These are phyloP conservation scores for Seriola dumerili DNA, from an alignment of 2,113 vertebrate species.

Conservation along the genomic window DNA sequence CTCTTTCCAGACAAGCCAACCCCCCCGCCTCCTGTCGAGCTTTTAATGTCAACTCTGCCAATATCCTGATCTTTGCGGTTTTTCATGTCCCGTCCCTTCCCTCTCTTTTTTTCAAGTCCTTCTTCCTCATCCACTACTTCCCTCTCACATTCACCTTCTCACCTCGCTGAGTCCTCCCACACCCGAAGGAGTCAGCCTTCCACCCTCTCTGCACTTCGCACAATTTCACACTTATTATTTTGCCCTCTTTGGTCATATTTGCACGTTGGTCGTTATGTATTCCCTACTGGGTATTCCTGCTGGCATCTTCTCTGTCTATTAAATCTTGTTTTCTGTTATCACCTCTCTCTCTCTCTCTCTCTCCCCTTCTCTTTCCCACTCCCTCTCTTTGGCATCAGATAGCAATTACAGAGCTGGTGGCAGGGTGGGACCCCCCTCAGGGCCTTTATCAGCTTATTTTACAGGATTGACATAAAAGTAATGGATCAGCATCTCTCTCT, in stretches of 20 bases:
- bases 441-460: constrained; percentile 74
- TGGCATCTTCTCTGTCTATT: constrained; percentile 44
- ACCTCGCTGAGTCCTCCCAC: constrained; percentile 23
- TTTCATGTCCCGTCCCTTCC: constrained; percentile 22
- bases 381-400: constrained; percentile 60
- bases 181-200: neutral
- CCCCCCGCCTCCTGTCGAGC: constrained; percentile 5
- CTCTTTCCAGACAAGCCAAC: constrained; percentile 10
- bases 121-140: constrained; percentile 35
- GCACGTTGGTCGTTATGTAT: constrained; percentile 18
- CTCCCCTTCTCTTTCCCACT: constrained; percentile 21
- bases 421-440: constrained; percentile 50
- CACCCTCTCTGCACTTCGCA: neutral
- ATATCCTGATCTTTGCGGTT: constrained; percentile 53
- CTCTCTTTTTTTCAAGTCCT: constrained; percentile 21
- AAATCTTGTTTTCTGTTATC: constrained; percentile 54
- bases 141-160: neutral
- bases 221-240: constrained; percentile 39
- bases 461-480: constrained; percentile 52
- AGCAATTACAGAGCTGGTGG: constrained; percentile 61
- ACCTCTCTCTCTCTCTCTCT: constrained; percentile 34
- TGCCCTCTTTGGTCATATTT: constrained; percentile 35
- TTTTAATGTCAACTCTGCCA: constrained; percentile 45
- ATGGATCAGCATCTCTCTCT: constrained; percentile 57
- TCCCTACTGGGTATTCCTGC: constrained; percentile 35